Evolutionary conservation across 37 sponge, comb jelly and placozoan genomes (phyloP), one percentile per base, ranked within the genome.

Genomic region (Chondrosia reniformis): DNA sequence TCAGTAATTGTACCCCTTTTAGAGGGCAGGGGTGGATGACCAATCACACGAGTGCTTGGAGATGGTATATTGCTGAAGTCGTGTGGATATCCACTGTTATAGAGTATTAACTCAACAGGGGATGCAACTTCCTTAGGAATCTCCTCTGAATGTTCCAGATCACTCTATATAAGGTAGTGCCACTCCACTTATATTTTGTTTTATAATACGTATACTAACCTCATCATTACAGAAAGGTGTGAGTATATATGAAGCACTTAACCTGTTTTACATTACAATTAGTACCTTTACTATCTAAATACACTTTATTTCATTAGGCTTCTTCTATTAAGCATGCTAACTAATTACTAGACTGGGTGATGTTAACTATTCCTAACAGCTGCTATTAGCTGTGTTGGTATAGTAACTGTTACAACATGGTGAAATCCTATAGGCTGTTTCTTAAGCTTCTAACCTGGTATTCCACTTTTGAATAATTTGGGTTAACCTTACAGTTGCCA

Each of bases 381-480:
- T 36, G 32, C 39, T 66, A 25, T 69, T 21, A n/a, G 72, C 25
- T 69, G 72, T 44, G 22, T n/a, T n/a, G n/a, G n/a, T n/a, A n/a
- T n/a, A n/a, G n/a, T n/a, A n/a, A n/a, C n/a, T n/a, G n/a, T n/a
- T n/a, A n/a, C n/a, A n/a, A n/a, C n/a, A n/a, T n/a, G n/a, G n/a
- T n/a, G n/a, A n/a, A n/a, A n/a, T n/a, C n/a, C n/a, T n/a, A n/a
- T n/a, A n/a, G n/a, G n/a, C n/a, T n/a, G n/a, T n/a, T n/a, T n/a
- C n/a, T n/a, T n/a, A n/a, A n/a, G n/a, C n/a, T 4, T 32, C 4
- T 39, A 24, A 69, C 72, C 72, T 40, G 5, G 24, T 69, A 69
- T 69, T 69, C 72, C 72, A 69, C 72, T 6, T 69, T 69, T 21
- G 72, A 69, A 44, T 69, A 69, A 1, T 69, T 41, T 34, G 40